Percentiles rank a stretch among this genome's conserved stretches.
Evolutionary conservation across 2,888 invertebrate genomes (phyloP).

Genomic region (Ormia ochracea): DNA sequence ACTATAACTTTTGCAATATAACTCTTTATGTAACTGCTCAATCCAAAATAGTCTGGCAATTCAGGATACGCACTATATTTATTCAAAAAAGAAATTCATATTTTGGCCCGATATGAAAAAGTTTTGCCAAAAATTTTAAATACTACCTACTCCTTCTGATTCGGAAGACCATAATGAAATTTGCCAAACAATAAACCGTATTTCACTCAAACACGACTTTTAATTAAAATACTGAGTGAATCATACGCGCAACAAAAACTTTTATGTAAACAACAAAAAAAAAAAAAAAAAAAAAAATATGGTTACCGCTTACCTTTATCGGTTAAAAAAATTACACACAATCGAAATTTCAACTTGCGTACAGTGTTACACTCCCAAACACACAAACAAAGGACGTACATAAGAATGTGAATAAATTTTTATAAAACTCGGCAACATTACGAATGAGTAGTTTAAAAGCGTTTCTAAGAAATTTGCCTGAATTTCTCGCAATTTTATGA

Average conservation of each 20-base stretch:
- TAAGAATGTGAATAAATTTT: background rate
- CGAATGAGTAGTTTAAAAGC: conserved; percentile 66
- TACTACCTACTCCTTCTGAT: no score
- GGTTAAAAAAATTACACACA: no score
- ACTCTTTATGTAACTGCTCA: no score
- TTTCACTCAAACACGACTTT: background rate
- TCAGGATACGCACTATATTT: no score
- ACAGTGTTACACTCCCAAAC: background rate
- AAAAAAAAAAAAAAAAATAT: background rate
- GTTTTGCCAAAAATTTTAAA: no score
- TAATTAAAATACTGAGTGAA: background rate
- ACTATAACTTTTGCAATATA: no score
- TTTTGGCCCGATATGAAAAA: no score
- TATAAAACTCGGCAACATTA: background rate
- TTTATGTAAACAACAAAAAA: conserved; percentile 1
- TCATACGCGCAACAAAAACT: background rate
- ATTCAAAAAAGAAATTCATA: no score
- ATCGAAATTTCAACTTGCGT: no score
- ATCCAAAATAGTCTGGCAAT: no score
- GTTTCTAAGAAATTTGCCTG: conserved; percentile 72
- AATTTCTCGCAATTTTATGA: conserved; percentile 75
- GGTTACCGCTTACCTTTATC: conserved; percentile 52
- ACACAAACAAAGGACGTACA: conserved; percentile 5
- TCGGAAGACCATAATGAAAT: no score
- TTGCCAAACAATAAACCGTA: no score